phyloP scores from a whole-genome alignment of 2,888 invertebrate species.

The Sinotaia quadrata region DNA sequence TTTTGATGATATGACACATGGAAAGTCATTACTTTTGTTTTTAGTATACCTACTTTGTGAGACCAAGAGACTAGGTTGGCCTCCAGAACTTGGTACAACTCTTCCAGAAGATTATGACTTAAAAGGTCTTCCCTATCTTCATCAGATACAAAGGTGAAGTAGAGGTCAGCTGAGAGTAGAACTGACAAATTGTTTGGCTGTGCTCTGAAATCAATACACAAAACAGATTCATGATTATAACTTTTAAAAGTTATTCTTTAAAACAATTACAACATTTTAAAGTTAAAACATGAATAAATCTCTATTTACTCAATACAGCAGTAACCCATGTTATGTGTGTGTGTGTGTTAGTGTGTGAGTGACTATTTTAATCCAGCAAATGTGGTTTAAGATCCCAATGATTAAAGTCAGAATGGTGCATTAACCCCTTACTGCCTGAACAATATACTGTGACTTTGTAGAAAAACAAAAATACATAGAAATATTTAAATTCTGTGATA shows the following conservation, averaged over 20 bases:
- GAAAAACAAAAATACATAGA: no score
- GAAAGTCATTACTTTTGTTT: no score
- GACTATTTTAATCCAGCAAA: no score
- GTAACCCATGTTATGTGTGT: no score
- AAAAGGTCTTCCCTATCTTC: slow-evolving; percentile 38
- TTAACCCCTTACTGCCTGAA: no score
- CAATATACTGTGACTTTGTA: no score
- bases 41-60: slow-evolving; percentile 76
- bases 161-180: slow-evolving; percentile 63
- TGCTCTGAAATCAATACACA: slow-evolving; percentile 45
- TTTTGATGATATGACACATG: no score
- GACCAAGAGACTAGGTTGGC: slow-evolving; percentile 80
- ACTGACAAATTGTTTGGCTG: slow-evolving; percentile 49
- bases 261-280: background rate
- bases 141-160: slow-evolving; percentile 50
- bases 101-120: slow-evolving; percentile 46
- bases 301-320: background rate
- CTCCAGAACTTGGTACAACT: slow-evolving; percentile 76
- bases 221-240: background rate
- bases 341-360: no score
- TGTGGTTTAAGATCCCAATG: no score
- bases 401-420: no score
- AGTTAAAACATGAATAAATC: background rate
- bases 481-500: no score
- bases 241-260: background rate